Evolutionary conservation across 2,797 vertebrate genomes (phyloP).

Genomic region (Megalops cyprinoides): DNA sequence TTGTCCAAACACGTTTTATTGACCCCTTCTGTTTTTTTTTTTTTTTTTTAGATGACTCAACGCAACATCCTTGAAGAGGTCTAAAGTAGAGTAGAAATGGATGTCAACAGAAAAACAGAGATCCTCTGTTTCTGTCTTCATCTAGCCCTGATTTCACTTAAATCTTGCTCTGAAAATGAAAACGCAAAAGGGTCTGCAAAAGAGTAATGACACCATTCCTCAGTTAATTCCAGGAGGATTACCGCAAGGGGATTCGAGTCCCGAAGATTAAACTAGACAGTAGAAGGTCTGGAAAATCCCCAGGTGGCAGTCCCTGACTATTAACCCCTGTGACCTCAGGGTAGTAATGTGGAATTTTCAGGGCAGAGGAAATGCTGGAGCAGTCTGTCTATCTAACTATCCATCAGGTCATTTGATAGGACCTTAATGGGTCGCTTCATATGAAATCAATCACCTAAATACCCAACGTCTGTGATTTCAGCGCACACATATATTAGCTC

Average conservation of each 20-base stretch:
- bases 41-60: background rate
- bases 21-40: background rate
- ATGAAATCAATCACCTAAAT: background rate
- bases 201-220: background rate
- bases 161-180: background rate
- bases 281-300: background rate
- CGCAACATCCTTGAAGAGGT: background rate
- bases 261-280: background rate
- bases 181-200: background rate
- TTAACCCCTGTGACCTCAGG: background rate
- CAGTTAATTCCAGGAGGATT: too few species aligned
- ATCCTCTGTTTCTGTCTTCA: too few species aligned
- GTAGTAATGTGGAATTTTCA: background rate
- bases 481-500: background rate
- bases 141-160: background rate
- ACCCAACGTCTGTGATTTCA: background rate
- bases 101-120: background rate
- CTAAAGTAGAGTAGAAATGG: background rate
- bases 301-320: background rate
- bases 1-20: background rate
- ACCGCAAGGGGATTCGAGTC: background rate
- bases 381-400: background rate
- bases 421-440: background rate
- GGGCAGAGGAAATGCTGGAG: background rate
- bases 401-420: conserved; percentile 8